phyloP scores from a whole-genome alignment of 1,140 invertebrate species.

The Riptortus pedestris region DNA sequence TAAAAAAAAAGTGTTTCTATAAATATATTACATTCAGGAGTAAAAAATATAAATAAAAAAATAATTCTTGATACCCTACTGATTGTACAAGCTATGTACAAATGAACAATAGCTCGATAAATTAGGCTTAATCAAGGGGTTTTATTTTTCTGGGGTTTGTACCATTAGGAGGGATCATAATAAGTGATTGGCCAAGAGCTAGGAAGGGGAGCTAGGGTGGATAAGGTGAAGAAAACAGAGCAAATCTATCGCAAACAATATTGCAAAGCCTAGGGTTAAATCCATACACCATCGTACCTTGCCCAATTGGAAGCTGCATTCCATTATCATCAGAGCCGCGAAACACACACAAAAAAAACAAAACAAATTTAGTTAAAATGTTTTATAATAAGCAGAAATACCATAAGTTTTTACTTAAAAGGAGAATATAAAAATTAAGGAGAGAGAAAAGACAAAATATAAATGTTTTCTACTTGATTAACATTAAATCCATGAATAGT shows the following conservation, averaged over 20 bases:
- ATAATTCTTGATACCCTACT: neutral
- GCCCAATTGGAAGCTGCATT: constrained; percentile 27
- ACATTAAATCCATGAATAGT: neutral
- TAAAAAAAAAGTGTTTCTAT: neutral
- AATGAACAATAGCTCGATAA: neutral
- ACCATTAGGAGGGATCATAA: no score
- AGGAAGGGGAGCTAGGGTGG: neutral
- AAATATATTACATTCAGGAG: no score
- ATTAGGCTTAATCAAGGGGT: neutral
- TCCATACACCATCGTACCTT: constrained; percentile 27
- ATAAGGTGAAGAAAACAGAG: constrained; percentile 13
- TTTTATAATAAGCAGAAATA: no score
- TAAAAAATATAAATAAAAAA: no score
- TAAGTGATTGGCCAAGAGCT: no score
- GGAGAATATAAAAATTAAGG: neutral
- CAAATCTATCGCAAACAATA: constrained; percentile 19
- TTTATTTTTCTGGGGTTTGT: no score
- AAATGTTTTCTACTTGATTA: neutral
- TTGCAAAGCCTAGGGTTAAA: constrained; percentile 11
- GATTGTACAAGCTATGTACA: neutral
- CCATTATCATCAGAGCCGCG: neutral
- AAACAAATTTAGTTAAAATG: no score
- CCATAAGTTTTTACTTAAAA: no score
- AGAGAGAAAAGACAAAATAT: neutral
- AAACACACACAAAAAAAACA: constrained; percentile 21